Percentiles rank a stretch among this genome's conserved stretches.
Evolutionary conservation across 2,113 vertebrate species (phyloP).

Genomic region (Vulpes ferrilata): DNA sequence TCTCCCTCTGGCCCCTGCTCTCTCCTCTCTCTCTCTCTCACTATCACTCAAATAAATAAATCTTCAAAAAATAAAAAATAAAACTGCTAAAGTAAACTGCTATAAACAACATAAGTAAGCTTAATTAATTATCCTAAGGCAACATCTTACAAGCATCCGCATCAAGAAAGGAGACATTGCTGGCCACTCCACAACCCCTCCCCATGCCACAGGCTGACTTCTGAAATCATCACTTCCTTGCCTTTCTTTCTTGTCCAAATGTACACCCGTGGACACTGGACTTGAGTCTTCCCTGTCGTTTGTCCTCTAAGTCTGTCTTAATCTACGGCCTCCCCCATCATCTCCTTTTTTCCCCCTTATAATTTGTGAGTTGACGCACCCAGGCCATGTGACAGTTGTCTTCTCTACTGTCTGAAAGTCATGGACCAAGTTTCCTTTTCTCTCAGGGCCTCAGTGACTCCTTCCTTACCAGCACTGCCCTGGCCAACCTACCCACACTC

Average conservation of each 20-base stretch:
- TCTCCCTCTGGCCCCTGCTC: neutral
- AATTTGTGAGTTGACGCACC: neutral
- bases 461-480: neutral
- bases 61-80: neutral
- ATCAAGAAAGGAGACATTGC: neutral
- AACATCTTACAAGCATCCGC: neutral
- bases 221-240: neutral
- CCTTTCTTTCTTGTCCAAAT: neutral
- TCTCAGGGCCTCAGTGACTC: neutral
- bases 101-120: neutral
- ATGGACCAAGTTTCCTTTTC: neutral
- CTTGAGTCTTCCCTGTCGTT: neutral
- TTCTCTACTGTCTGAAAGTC: neutral
- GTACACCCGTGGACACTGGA: neutral
- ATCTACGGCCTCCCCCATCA: neutral
- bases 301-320: conserved; percentile 17
- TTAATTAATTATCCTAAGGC: neutral
- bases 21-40: neutral
- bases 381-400: neutral
- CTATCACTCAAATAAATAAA: neutral
- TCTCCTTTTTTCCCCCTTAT: neutral
- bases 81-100: neutral
- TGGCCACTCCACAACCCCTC: neutral
- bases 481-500: neutral
- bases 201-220: neutral